phyloP scores from a whole-genome alignment of 2,888 invertebrate species.

The Dynastes hyllus region DNA sequence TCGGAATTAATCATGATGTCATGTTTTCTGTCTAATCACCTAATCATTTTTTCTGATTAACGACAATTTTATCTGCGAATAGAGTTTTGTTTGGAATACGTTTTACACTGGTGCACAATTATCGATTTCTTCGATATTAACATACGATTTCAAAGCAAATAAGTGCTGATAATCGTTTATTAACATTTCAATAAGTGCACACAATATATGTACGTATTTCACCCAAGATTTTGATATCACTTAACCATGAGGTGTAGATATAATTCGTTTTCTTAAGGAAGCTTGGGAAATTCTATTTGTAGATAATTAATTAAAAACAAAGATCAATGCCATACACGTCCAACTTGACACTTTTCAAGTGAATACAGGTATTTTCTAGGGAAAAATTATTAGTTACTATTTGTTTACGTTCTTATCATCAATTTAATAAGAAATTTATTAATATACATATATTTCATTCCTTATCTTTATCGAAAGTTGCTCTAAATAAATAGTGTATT shows the following conservation, averaged over 20 bases:
- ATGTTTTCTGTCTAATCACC: conserved; percentile 5
- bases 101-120: not conserved
- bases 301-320: not conserved
- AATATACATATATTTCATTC: too few relatives aligned
- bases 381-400: not conserved
- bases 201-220: too few relatives aligned
- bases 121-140: conserved; percentile 11
- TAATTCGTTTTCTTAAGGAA: not conserved
- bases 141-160: conserved; percentile 13
- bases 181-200: not conserved
- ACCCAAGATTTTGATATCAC: too few relatives aligned
- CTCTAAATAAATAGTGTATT: conserved; percentile 43
- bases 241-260: not conserved
- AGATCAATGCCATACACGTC: too few relatives aligned
- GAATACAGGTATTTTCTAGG: too few relatives aligned
- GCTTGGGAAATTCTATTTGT: not conserved
- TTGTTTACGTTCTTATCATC: not conserved
- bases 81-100: conserved; percentile 7
- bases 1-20: conserved; percentile 4
- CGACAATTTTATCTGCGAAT: not conserved
- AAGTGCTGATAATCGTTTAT: conserved; percentile 22
- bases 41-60: too few relatives aligned
- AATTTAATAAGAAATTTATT: too few relatives aligned
- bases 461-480: too few relatives aligned
- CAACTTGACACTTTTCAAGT: too few relatives aligned